phyloP scores from a whole-genome alignment of 2,888 invertebrate genomes.

The Byasa hedistus region DNA sequence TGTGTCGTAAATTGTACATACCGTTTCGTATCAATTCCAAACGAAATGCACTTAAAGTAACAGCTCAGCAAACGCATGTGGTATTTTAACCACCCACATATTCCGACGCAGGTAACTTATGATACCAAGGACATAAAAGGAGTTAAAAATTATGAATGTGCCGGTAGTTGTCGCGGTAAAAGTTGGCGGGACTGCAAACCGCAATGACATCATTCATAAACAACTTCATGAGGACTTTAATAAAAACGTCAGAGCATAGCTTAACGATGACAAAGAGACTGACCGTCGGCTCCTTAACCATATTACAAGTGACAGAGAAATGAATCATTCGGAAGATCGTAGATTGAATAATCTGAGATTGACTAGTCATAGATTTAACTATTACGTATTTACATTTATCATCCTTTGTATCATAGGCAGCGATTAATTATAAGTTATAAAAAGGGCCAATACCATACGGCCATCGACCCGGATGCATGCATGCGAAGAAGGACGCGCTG shows the following conservation, averaged over 20 bases:
- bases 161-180: slow-evolving; percentile 29
- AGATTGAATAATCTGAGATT: slow-evolving; percentile 32
- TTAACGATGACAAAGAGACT: slow-evolving; percentile 51
- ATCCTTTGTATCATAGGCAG: not conserved
- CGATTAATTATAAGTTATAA: not conserved
- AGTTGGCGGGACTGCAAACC: slow-evolving; percentile 41
- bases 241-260: slow-evolving; percentile 56
- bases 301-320: slow-evolving; percentile 28
- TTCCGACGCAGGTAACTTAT: slow-evolving; percentile 26
- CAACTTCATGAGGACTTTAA: slow-evolving; percentile 43
- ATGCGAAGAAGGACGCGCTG: slow-evolving; percentile 16
- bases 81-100: slow-evolving; percentile 20
- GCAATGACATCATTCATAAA: slow-evolving; percentile 57
- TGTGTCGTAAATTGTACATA: slow-evolving; percentile 21
- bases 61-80: slow-evolving; percentile 4
- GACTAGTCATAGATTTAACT: slow-evolving; percentile 11
- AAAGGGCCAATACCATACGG: slow-evolving; percentile 18
- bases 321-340: slow-evolving; percentile 38
- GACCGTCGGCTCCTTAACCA: slow-evolving; percentile 34
- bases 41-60: slow-evolving; percentile 11
- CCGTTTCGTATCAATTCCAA: slow-evolving; percentile 24
- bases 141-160: slow-evolving; percentile 16
- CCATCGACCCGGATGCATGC: slow-evolving; percentile 30
- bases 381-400: not conserved
- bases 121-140: slow-evolving; percentile 29